A percentile compares a stretch with the other conserved stretches of the same genome.
Conservation (phyloP, 1,140 invertebrate species). For the Musca vetustissima region DNA sequence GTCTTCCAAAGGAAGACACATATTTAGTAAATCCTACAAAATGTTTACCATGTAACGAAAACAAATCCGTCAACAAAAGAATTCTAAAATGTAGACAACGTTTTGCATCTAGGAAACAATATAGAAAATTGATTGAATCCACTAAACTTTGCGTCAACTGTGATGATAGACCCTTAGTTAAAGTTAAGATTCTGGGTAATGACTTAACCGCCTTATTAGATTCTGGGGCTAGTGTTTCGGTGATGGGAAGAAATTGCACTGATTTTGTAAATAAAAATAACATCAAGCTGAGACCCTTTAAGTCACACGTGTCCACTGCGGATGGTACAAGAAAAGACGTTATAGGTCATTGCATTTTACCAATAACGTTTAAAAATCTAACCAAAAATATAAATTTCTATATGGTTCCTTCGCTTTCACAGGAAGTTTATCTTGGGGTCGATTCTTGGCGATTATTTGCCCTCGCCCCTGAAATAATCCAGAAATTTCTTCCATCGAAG, state of each 20-base stretch:
- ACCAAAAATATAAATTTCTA: not conserved
- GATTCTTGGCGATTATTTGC: constrained; percentile 2
- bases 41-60: not conserved
- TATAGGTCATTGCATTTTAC: constrained; percentile 1
- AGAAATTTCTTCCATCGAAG: not conserved
- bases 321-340: not conserved
- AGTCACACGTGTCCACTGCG: not conserved
- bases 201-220: not conserved
- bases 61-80: not conserved
- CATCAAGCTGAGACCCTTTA: not conserved
- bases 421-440: not conserved
- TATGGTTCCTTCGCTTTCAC: not conserved
- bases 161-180: not conserved
- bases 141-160: not conserved
- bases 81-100: not conserved
- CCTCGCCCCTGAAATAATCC: not conserved
- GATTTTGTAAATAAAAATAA: not conserved
- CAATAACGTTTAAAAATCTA: not conserved
- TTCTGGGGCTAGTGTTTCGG: not conserved
- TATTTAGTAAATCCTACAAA: too few species aligned
- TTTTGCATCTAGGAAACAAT: not conserved
- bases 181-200: not conserved
- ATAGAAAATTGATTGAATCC: not conserved
- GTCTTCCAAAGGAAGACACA: not conserved
- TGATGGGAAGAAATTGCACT: not conserved